A percentile compares a stretch with the other conserved stretches of the same genome.
phyloP scores from a whole-genome alignment of 2,113 vertebrate species.

The Festucalex cinctus region DNA sequence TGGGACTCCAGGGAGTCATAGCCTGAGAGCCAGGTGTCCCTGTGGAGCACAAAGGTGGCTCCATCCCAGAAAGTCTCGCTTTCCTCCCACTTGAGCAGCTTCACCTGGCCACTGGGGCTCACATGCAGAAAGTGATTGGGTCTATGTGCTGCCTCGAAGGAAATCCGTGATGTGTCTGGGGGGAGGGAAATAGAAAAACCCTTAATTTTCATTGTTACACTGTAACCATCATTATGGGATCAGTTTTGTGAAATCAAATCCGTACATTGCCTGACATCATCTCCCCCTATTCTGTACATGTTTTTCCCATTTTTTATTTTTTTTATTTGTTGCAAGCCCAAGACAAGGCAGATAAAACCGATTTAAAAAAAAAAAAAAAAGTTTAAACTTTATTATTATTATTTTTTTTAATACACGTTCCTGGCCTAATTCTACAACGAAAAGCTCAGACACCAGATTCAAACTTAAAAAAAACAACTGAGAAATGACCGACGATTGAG shows the following conservation, averaged over 20 bases:
- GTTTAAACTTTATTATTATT: too few relatives aligned
- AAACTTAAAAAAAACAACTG: background rate
- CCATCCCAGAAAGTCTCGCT: constrained; percentile 75
- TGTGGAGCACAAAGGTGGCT: constrained; percentile 86
- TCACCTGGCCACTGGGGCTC: constrained; percentile 71
- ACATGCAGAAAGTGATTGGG: constrained; percentile 87
- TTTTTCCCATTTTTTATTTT: too few relatives aligned
- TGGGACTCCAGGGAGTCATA: constrained; percentile 89
- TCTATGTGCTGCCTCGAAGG: constrained; percentile 84
- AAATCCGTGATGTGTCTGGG: constrained; percentile 83
- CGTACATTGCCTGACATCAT: too few relatives aligned
- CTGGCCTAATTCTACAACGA: background rate
- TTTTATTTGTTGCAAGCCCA: too few relatives aligned
- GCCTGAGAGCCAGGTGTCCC: constrained; percentile 81
- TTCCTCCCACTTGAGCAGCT: constrained; percentile 82
- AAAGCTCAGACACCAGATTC: background rate
- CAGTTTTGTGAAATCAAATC: too few relatives aligned
- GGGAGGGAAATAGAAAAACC: constrained; percentile 13
- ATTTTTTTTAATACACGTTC: too few relatives aligned
- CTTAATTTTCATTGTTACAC: too few relatives aligned
- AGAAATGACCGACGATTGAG: background rate
- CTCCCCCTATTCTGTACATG: too few relatives aligned
- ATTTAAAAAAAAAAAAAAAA: background rate
- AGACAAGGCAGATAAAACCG: background rate
- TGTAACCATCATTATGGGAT: too few relatives aligned